phyloP scores from a whole-genome alignment of 2,888 invertebrate genomes.

The Ochropleura leucogaster region DNA sequence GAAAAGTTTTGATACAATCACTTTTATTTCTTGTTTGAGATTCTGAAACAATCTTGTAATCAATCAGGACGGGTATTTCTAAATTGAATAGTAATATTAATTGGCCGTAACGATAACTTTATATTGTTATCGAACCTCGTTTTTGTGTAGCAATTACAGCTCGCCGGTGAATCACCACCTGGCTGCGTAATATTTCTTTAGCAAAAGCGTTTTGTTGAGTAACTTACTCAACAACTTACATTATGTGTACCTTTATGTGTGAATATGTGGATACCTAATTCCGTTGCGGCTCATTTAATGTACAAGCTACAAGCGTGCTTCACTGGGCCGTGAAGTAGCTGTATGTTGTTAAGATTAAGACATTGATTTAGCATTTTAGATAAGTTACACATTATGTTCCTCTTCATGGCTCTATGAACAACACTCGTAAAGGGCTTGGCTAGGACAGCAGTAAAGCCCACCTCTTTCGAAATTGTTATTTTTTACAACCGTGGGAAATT shows the following conservation, averaged over 20 bases:
- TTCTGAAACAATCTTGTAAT: constrained; percentile 38
- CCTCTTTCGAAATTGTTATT: constrained; percentile 5
- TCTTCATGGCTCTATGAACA: constrained; percentile 48
- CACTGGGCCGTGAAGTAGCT: constrained; percentile 76
- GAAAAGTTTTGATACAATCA: background rate
- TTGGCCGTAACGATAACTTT: constrained; percentile 50
- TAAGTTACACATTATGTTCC: constrained; percentile 47
- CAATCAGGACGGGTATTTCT: constrained; percentile 50
- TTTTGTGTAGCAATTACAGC: constrained; percentile 58
- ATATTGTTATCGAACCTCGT: constrained; percentile 57
- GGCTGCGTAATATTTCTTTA: constrained; percentile 66
- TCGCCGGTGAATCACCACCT: constrained; percentile 71
- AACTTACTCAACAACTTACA: constrained; percentile 59
- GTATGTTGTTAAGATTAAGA: constrained; percentile 77
- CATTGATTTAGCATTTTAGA: constrained; percentile 70
- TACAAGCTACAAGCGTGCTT: constrained; percentile 72
- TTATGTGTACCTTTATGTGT: constrained; percentile 50
- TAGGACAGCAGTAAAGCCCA: background rate
- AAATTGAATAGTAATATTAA: constrained; percentile 57
- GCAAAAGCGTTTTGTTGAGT: constrained; percentile 69
- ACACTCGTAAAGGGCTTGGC: constrained; percentile 23
- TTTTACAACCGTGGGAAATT: constrained; percentile 14
- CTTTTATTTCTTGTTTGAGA: constrained; percentile 3
- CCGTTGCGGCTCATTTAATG: constrained; percentile 78
- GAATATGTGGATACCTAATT: constrained; percentile 67